phyloP scores from a whole-genome alignment of 2,113 vertebrate species.

The Meleagris gallopavo region DNA sequence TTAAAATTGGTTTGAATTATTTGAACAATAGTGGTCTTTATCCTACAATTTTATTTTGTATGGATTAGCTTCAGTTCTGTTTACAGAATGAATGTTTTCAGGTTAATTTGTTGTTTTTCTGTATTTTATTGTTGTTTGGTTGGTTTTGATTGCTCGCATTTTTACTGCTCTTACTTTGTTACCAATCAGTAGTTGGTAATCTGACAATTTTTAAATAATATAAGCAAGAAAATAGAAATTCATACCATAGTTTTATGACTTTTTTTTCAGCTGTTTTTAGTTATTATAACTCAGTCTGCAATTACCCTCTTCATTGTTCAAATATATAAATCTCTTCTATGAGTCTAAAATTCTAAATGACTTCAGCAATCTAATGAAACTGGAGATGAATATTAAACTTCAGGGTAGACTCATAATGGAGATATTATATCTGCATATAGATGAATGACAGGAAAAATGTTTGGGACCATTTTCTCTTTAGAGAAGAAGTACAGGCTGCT shows the following conservation, averaged over 20 bases:
- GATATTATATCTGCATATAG: not conserved
- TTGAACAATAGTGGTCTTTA: not conserved
- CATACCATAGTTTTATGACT: not conserved
- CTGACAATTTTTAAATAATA: not conserved
- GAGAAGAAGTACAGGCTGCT: not conserved
- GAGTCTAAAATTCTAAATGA: not conserved
- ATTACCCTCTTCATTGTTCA: not conserved
- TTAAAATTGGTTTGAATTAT: not conserved
- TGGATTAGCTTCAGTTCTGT: not conserved
- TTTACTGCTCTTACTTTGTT: not conserved
- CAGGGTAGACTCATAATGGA: not conserved
- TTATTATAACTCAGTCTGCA: not conserved
- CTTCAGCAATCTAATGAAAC: not conserved
- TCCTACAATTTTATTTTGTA: not conserved
- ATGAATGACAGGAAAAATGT: not conserved
- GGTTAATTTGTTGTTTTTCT: not conserved
- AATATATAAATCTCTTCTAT: not conserved
- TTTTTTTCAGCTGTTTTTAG: not conserved
- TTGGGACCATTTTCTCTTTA: not conserved
- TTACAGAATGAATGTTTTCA: not conserved
- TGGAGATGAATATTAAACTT: not conserved
- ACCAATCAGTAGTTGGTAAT: not conserved
- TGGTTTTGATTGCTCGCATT: not conserved
- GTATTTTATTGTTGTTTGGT: not conserved
- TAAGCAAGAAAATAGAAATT: not conserved